phyloP scores from a whole-genome alignment of 1,140 invertebrate genomes.

The Acromyrmex echinatior region DNA sequence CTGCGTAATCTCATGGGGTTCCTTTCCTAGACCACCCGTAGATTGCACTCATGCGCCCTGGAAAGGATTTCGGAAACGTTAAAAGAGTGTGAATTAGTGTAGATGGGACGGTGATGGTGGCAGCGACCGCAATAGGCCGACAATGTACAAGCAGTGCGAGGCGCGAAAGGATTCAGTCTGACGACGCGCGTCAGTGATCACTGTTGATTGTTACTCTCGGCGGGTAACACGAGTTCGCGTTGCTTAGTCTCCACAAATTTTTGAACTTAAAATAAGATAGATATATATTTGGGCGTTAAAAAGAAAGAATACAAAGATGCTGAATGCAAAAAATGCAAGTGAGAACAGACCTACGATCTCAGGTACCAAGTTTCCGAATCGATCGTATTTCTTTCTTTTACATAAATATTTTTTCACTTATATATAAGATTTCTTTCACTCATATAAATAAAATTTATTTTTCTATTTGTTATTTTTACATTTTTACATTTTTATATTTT shows the following conservation, averaged over 20 bases:
- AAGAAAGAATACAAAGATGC: too few species aligned
- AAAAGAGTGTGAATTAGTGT: constrained; percentile 69
- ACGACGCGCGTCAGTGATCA: constrained; percentile 81
- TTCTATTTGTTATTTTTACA: too few species aligned
- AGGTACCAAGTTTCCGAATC: too few species aligned
- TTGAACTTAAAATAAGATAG: too few species aligned
- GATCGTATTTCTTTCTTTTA: too few species aligned
- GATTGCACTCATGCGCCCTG: constrained; percentile 67
- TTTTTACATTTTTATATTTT: background rate
- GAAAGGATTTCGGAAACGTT: constrained; percentile 51
- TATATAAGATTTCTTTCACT: too few species aligned
- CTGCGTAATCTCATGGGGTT: constrained; percentile 19
- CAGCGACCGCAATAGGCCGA: background rate
- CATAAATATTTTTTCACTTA: too few species aligned
- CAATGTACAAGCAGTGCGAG: constrained; percentile 39
- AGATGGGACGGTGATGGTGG: constrained; percentile 64
- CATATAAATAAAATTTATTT: background rate
- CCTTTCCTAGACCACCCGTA: constrained; percentile 46
- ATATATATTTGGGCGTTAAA: too few species aligned
- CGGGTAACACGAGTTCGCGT: background rate
- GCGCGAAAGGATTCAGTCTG: constrained; percentile 77
- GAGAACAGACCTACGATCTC: too few species aligned
- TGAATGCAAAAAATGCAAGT: too few species aligned
- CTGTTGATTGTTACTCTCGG: constrained; percentile 70
- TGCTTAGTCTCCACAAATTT: background rate